phyloP scores from a whole-genome alignment of 2,888 invertebrate genomes.

The Seladonia tumulorum region DNA sequence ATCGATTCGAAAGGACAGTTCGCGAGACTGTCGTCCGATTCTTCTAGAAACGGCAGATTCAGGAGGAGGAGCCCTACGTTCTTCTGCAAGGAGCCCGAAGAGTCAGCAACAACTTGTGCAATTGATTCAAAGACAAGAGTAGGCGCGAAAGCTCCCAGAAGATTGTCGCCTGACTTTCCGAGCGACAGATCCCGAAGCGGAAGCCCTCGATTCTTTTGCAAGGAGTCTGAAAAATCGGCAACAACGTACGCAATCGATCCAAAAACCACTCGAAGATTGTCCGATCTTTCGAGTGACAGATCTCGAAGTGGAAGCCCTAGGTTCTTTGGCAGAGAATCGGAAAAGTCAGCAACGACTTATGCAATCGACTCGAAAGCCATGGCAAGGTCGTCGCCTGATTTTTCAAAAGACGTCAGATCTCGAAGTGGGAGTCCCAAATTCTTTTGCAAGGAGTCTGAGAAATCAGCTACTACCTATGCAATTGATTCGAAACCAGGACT shows the following conservation, averaged over 20 bases:
- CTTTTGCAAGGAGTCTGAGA: background rate
- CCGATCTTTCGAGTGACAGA: background rate
- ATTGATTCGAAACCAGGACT: constrained; percentile 10
- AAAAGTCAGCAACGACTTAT: constrained; percentile 26
- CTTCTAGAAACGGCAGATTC: background rate
- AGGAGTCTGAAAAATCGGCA: background rate
- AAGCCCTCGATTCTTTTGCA: background rate
- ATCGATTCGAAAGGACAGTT: background rate
- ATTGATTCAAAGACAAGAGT: background rate
- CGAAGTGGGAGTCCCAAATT: constrained; percentile 27
- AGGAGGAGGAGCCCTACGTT: constrained; percentile 14
- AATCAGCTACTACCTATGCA: constrained; percentile 16
- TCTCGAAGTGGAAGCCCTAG: constrained; percentile 16
- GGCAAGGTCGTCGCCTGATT: background rate
- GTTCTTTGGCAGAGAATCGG: constrained; percentile 24
- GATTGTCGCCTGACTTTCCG: background rate
- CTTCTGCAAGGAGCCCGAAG: constrained; percentile 25
- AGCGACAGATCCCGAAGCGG: background rate
- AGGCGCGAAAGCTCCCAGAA: background rate
- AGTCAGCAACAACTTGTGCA: constrained; percentile 16
- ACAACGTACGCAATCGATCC: too few species aligned
- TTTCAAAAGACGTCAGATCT: background rate
- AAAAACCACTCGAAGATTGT: too few species aligned
- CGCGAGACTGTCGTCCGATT: background rate
- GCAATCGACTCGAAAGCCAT: background rate